phyloP scores from a whole-genome alignment of 1,140 invertebrate genomes.

The Pseudobourletiella spinata region DNA sequence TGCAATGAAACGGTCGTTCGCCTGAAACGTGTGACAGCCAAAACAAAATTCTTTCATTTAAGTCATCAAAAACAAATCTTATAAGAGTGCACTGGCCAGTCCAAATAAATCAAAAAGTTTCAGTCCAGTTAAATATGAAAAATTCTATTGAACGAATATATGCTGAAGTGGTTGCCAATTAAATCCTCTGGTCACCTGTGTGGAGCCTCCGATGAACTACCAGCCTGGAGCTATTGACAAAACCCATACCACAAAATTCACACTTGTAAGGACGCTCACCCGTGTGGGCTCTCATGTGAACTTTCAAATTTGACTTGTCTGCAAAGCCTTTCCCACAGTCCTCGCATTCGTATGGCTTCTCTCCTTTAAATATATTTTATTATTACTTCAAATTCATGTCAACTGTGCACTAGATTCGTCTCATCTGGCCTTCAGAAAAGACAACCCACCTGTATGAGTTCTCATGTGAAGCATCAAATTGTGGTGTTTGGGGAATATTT shows the following conservation, averaged over 20 bases:
- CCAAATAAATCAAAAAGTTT: background rate
- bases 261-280: conserved; percentile 29
- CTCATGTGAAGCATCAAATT: conserved; percentile 64
- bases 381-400: background rate
- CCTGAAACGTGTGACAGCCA: background rate
- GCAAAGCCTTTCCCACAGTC: conserved; percentile 54
- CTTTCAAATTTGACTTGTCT: conserved; percentile 34
- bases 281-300: conserved; percentile 26
- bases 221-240: conserved; percentile 27
- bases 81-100: too few relatives aligned
- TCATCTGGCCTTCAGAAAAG: too few relatives aligned
- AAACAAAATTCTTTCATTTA: background rate
- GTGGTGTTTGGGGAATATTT: conserved; percentile 33
- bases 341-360: conserved; percentile 71
- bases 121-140: background rate
- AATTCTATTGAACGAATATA: background rate
- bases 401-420: too few relatives aligned
- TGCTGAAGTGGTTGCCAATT: background rate
- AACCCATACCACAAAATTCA: conserved; percentile 25
- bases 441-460: conserved; percentile 49
- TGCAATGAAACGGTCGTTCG: conserved; percentile 26
- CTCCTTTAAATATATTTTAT: conserved; percentile 42
- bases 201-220: conserved; percentile 35
- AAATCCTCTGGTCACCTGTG: conserved; percentile 41
- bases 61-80: conserved; percentile 43